Conservation (phyloP, 2,113 vertebrate species). For the Jacana jacana region DNA sequence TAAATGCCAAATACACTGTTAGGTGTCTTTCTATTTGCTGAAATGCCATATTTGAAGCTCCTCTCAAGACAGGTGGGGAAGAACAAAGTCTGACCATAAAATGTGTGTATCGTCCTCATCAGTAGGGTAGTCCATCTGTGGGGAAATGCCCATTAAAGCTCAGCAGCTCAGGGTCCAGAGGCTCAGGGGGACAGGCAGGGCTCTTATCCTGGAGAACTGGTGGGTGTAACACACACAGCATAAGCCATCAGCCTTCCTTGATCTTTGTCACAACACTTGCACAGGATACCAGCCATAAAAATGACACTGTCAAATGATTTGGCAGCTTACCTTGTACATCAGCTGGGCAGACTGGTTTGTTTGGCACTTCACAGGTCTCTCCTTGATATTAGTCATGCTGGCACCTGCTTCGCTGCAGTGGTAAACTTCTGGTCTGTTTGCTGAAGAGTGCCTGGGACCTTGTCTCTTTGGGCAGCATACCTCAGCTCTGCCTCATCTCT, state of each 20-base stretch:
- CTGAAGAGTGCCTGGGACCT: not conserved
- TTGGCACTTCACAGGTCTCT: not conserved
- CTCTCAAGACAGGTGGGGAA: not conserved
- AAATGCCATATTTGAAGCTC: not conserved
- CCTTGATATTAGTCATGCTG: not conserved
- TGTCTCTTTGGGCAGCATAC: not conserved
- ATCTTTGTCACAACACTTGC: not conserved
- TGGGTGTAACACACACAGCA: not conserved
- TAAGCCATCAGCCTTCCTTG: not conserved
- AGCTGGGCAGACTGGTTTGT: not conserved
- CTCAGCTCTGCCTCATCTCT: not conserved
- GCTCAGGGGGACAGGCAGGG: not conserved
- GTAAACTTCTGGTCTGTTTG: not conserved
- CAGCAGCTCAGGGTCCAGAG: not conserved
- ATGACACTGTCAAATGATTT: not conserved
- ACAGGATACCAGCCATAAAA: not conserved
- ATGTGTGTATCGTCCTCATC: not conserved
- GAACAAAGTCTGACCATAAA: not conserved
- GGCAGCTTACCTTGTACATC: not conserved
- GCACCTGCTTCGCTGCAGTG: not conserved
- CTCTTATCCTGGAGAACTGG: accelerated
- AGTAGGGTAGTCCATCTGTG: accelerated
- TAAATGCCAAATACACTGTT: not conserved
- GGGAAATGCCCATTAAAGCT: not conserved
- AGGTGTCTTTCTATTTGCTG: not conserved